Evolutionary conservation across 37 sponge, comb jelly and placozoan genomes (phyloP).

Genomic region (Spongilla lacustris): DNA sequence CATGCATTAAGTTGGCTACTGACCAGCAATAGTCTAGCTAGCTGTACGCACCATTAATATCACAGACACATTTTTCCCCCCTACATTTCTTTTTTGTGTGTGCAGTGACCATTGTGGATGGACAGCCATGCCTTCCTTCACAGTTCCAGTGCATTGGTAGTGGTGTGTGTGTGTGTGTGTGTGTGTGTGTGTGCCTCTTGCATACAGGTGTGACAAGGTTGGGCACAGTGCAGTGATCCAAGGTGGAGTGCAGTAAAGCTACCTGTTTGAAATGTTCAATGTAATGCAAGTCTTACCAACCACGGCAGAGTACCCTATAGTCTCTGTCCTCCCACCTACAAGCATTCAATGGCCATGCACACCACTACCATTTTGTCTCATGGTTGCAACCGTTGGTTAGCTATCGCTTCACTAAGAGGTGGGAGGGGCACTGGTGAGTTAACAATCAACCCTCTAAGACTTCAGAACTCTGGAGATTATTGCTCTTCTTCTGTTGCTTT

Average conservation of each 20-base stretch:
- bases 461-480: constrained; percentile 42
- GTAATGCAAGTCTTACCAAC: background rate
- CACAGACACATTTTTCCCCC: too few relatives aligned
- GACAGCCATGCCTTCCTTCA: background rate
- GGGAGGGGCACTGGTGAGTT: constrained; percentile 38
- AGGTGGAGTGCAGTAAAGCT: constrained; percentile 51
- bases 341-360: constrained; percentile 14
- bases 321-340: background rate
- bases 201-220: constrained; percentile 15
- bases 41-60: too few relatives aligned
- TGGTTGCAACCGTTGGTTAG: constrained; percentile 42
- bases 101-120: background rate
- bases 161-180: too few relatives aligned
- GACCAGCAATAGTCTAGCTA: too few relatives aligned
- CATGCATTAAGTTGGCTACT: constrained; percentile 23
- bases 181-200: constrained; percentile 2
- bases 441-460: constrained; percentile 14
- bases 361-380: constrained; percentile 60
- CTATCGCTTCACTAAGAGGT: constrained; percentile 17
- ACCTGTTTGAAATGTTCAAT: background rate
- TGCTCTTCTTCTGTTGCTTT: constrained; percentile 7
- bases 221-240: constrained; percentile 10
- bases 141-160: background rate
- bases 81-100: background rate
- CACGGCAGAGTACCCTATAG: background rate